Conservation (phyloP, 2,888 invertebrate genomes). For the Tiphia femorata region DNA sequence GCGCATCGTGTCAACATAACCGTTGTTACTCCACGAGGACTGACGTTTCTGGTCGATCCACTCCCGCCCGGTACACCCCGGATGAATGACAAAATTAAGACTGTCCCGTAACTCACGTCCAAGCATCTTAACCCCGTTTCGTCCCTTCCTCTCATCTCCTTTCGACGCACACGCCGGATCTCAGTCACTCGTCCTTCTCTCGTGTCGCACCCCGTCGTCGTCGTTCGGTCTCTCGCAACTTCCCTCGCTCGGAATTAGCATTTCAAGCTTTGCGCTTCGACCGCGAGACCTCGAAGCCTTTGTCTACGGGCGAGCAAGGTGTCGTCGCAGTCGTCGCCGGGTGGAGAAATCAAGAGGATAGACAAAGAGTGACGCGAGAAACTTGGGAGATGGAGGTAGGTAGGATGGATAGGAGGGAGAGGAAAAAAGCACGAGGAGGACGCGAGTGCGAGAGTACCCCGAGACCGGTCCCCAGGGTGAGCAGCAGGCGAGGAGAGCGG, state of each 20-base stretch:
- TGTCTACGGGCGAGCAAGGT: slow-evolving; percentile 50
- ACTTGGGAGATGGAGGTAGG: no score
- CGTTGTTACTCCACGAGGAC: slow-evolving; percentile 14
- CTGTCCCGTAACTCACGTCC: slow-evolving; percentile 41
- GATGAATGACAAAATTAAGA: slow-evolving; percentile 48
- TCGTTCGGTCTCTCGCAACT: slow-evolving; percentile 32
- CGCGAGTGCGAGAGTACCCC: slow-evolving; percentile 4
- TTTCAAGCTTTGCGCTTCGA: slow-evolving; percentile 50
- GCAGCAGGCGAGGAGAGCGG: not conserved
- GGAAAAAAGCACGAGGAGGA: not conserved
- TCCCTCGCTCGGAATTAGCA: slow-evolving; percentile 47
- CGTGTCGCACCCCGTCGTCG: slow-evolving; percentile 14
- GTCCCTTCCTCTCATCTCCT: slow-evolving; percentile 17
- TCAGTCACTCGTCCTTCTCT: slow-evolving; percentile 12
- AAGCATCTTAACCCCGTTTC: slow-evolving; percentile 5
- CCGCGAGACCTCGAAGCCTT: slow-evolving; percentile 46
- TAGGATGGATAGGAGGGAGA: slow-evolving; percentile 1
- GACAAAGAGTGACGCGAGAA: no score
- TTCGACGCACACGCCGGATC: slow-evolving; percentile 16
- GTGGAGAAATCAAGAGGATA: slow-evolving; percentile 15
- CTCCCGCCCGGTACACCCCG: slow-evolving; percentile 1
- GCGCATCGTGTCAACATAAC: no score
- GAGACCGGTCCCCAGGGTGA: slow-evolving; percentile 31
- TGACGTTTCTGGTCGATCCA: slow-evolving; percentile 6
- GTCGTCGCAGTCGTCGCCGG: slow-evolving; percentile 46